Evolutionary conservation across 2,888 invertebrate species (phyloP).

Genomic region (Cerastis leucographa): DNA sequence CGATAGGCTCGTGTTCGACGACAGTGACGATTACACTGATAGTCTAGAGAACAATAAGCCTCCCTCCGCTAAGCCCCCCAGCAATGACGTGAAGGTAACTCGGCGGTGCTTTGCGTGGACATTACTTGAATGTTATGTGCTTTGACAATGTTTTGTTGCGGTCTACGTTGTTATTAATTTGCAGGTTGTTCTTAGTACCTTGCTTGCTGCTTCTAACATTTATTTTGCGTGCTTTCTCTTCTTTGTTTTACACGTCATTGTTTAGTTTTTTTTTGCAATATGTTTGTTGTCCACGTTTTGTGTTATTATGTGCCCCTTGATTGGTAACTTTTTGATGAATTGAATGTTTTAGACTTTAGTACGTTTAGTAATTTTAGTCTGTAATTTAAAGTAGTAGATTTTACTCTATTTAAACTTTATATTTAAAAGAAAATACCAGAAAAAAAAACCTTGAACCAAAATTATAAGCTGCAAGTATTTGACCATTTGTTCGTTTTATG

Average conservation of each 20-base stretch:
- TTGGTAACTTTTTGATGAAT: background rate
- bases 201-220: conserved; percentile 73
- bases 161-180: conserved; percentile 71
- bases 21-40: conserved; percentile 94
- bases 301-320: conserved; percentile 21
- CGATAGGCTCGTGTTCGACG: conserved; percentile 92
- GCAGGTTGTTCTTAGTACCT: conserved; percentile 70
- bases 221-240: conserved; percentile 66
- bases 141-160: conserved; percentile 71
- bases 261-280: conserved; percentile 33
- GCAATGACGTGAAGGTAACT: conserved; percentile 88
- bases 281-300: conserved; percentile 30
- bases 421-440: background rate
- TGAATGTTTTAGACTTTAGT: background rate
- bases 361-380: background rate
- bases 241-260: conserved; percentile 51
- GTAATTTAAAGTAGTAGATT: background rate
- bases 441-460: background rate
- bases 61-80: conserved; percentile 85
- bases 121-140: conserved; percentile 68
- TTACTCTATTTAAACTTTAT: background rate
- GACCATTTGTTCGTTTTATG: conserved; percentile 28
- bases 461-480: background rate
- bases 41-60: conserved; percentile 92
- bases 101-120: conserved; percentile 77